Conservation (phyloP, 2,113 vertebrate species). For the Psittacus erithacus region DNA sequence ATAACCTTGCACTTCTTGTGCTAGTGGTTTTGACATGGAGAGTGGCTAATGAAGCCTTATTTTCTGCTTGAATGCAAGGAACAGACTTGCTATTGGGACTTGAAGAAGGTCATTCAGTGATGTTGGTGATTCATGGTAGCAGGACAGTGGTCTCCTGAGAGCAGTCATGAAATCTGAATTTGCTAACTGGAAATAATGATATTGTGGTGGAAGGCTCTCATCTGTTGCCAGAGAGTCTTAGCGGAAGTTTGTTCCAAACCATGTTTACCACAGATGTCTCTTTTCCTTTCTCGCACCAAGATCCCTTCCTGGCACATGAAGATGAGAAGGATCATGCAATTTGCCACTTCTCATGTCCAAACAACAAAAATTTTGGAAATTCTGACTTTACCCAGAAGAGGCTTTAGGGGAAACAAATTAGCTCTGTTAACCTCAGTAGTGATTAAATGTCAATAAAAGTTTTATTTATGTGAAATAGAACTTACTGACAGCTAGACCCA, state of each 20-base stretch:
- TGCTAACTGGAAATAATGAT: conserved; percentile 60
- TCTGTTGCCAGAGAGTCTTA: conserved; percentile 45
- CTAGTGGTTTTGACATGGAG: not conserved
- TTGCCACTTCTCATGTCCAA: conserved; percentile 20
- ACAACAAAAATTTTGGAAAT: conserved; percentile 35
- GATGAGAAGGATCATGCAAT: conserved; percentile 10
- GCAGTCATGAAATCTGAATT: conserved; percentile 40
- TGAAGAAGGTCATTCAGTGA: conserved; percentile 11
- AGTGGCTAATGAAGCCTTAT: not conserved
- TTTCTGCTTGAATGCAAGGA: conserved; percentile 31
- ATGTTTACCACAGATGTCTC: conserved; percentile 56
- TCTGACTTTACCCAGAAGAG: not conserved
- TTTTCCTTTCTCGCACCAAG: conserved; percentile 37
- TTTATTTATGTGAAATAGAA: conserved; percentile 4
- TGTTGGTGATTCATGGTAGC: conserved; percentile 37
- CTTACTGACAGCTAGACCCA: not conserved
- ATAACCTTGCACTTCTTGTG: not conserved
- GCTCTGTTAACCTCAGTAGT: not conserved
- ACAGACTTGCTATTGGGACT: conserved; percentile 8
- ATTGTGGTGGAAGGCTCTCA: conserved; percentile 53
- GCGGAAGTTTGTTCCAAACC: conserved; percentile 35
- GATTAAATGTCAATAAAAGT: conserved; percentile 4
- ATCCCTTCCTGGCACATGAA: conserved; percentile 7
- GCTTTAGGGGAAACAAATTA: conserved; percentile 14
- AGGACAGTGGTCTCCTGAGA: conserved; percentile 20